Evolutionary conservation across 30 jellyfish, hydroid and myxozoan species (phyloP).

Genomic region (Turritopsis rubra): DNA sequence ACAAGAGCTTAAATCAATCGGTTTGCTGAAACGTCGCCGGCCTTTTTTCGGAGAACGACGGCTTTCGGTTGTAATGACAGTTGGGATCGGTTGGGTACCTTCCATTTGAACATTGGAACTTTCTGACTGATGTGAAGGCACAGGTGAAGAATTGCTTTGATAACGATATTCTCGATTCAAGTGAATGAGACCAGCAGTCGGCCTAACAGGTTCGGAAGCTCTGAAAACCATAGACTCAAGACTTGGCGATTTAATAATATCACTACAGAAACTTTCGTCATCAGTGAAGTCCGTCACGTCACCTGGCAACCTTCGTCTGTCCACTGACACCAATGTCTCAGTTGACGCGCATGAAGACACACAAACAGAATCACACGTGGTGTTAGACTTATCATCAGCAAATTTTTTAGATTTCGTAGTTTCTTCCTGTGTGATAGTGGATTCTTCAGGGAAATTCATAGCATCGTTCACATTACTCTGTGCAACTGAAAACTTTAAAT

Average conservation of each 20-base stretch:
- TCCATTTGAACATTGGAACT: background rate
- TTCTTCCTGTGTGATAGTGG: background rate
- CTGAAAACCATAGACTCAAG: background rate
- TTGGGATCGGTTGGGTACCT: background rate
- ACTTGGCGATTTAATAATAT: background rate
- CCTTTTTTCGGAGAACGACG: constrained; percentile 18
- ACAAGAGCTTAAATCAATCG: background rate
- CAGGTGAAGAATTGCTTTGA: background rate
- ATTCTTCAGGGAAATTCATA: background rate
- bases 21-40: constrained; percentile 27
- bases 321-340: constrained; percentile 3
- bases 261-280: constrained; percentile 5
- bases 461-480: background rate
- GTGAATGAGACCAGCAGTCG: constrained; percentile 21
- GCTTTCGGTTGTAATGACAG: background rate
- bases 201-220: background rate
- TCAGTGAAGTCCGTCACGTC: constrained; percentile 18
- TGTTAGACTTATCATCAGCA: background rate
- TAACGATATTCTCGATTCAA: background rate
- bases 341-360: constrained; percentile 4
- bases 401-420: background rate
- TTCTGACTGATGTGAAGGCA: background rate
- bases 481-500: background rate
- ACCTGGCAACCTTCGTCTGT: constrained; percentile 5
- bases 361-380: background rate